phyloP scores from a whole-genome alignment of 2,113 vertebrate species.

The Cebus imitator region DNA sequence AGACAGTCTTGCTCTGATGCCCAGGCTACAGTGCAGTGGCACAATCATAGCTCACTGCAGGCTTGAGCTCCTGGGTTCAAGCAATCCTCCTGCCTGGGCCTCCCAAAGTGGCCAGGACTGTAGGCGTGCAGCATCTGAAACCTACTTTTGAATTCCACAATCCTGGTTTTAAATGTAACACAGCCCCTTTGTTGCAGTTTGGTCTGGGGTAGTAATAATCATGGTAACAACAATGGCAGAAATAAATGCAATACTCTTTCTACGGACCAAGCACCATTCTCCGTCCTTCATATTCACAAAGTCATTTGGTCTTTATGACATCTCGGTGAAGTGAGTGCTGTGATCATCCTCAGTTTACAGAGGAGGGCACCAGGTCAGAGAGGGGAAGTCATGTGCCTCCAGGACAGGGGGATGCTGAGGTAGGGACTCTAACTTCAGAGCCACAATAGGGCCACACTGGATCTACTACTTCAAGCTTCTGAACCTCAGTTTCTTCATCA shows the following conservation, averaged over 20 bases:
- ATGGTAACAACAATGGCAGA: neutral
- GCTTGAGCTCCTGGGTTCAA: too few species aligned
- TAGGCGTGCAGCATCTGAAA: too few species aligned
- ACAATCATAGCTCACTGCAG: too few species aligned
- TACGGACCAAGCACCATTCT: neutral
- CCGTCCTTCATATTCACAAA: neutral
- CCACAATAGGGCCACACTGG: fast-evolving
- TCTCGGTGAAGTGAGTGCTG: neutral
- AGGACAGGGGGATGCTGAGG: fast-evolving
- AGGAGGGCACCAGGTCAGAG: neutral
- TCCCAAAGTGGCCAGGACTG: too few species aligned
- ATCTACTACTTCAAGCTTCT: neutral
- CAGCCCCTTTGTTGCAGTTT: neutral
- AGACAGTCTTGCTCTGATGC: too few species aligned
- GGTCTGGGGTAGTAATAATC: neutral
- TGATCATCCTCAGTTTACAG: neutral
- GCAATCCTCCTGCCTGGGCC: too few species aligned
- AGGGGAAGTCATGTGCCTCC: fast-evolving
- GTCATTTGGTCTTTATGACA: neutral
- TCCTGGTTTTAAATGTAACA: neutral
- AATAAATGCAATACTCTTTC: neutral
- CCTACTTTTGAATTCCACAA: neutral
- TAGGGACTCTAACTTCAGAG: neutral
- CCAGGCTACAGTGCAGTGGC: too few species aligned
- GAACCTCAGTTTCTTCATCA: neutral